phyloP scores from a whole-genome alignment of 2,888 invertebrate genomes.

The Melieria omissa region DNA sequence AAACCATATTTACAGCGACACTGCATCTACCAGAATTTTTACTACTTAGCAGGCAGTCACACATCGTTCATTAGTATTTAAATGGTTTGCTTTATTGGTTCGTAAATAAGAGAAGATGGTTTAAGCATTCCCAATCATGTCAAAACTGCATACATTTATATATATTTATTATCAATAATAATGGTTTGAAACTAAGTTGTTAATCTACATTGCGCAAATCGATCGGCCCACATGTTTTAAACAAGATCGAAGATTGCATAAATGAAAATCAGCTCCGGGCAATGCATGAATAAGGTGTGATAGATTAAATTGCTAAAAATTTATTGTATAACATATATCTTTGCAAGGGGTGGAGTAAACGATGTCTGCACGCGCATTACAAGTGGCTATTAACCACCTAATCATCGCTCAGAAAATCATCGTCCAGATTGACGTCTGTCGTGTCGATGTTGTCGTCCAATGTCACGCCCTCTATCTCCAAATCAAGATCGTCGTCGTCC shows the following conservation, averaged over 20 bases:
- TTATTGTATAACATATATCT: constrained; percentile 9
- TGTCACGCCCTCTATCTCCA: constrained; percentile 84
- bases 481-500: constrained; percentile 80
- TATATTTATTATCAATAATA: no score
- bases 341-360: constrained; percentile 15
- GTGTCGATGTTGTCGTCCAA: constrained; percentile 84
- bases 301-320: constrained; percentile 20
- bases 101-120: no score
- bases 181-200: no score
- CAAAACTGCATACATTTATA: no score
- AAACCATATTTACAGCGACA: no score
- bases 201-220: no score
- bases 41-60: no score
- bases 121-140: no score
- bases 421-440: constrained; percentile 79
- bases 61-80: no score
- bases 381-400: constrained; percentile 23
- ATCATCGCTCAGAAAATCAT: constrained; percentile 73
- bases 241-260: constrained; percentile 5
- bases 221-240: not conserved
- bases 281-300: not conserved
- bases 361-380: not conserved
- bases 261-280: constrained; percentile 4
- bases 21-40: no score
- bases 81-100: no score